Base-by-base conservation (phyloP, 2,797 vertebrate species). In the Lepus oiostolus region DNA sequence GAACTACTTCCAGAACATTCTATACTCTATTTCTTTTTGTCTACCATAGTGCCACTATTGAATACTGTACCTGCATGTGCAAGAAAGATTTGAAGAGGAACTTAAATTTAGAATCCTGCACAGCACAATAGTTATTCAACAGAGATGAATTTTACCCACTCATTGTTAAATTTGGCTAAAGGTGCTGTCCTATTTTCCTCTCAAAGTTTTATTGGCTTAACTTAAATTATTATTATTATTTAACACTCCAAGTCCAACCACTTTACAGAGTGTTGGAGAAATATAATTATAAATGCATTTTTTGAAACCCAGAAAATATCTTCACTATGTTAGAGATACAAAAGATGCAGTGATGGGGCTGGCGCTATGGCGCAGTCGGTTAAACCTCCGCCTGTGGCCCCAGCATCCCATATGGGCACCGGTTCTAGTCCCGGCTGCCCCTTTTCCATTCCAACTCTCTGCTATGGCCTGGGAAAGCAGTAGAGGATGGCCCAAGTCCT, bases 261-360 rank as follows among this genome's bases (percentile, higher is more conserved):
- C 4, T 35, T 63, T 82, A 30, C 4, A 2, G 16, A 16, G 0
- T 75, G 4, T 84, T 58, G 6, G 4, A 22, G 50, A 42, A 90
- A 93, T 42, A 32, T 8, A 74, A 63, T 52, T 75, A 85, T 85
- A 89, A 81, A 12, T 17, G 62, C 38, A 81, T 54, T 90, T 74
- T 28, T 47, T 65, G 28, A 5, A 81, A 54, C 42, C n/a, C 21
- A 28, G n/a, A 85, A 85, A 52, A 62, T 4, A 5, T 74, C 35
- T 74, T n/a, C 16, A 79, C 21, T 72, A 80, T 35, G 5, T 32
- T 58, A 60, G 42, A 47, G 42, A 47, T 47, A 47, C 42, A 47
- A 47, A 47, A 47, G 42, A 47, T 47, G 42, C 42, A 47, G 10
- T 47, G 42, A 47, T 47, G 42, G 42, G 42, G 42, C 42, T 47